A percentile compares a stretch with the other conserved stretches of the same genome.
These are phyloP conservation scores for Myopa tessellatipennis DNA, from an alignment of 2,888 invertebrate genomes.

Conservation along the genomic window DNA sequence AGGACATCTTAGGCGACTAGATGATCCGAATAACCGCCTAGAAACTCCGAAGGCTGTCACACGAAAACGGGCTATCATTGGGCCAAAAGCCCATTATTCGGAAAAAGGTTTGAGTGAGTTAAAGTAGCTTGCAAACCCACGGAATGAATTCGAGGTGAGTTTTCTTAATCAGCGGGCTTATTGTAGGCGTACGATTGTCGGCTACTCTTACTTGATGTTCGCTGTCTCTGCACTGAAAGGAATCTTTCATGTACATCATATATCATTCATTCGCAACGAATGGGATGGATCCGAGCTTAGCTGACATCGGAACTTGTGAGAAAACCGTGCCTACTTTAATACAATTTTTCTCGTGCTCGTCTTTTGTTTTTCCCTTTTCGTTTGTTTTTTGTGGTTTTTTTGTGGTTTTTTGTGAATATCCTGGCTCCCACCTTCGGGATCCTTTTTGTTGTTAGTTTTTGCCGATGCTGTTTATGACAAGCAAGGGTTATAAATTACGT, in stretches of 20 bases:
- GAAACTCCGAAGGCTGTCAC: too few relatives aligned
- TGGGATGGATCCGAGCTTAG: neutral
- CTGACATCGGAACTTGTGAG: neutral
- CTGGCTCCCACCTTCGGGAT: neutral
- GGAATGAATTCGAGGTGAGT: too few relatives aligned
- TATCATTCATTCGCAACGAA: neutral
- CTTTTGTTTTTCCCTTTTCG: neutral
- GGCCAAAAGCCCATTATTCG: too few relatives aligned
- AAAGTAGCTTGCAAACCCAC: too few relatives aligned
- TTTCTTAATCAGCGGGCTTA: too few relatives aligned
- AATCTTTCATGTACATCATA: neutral
- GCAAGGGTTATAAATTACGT: slow-evolving; percentile 63
- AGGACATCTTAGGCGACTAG: too few relatives aligned
- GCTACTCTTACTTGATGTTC: too few relatives aligned
- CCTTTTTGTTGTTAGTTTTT: neutral
- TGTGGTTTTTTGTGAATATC: neutral
- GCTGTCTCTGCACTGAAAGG: too few relatives aligned
- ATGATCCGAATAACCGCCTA: too few relatives aligned
- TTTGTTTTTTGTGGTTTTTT: neutral
- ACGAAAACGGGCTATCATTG: too few relatives aligned
- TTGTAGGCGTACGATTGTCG: too few relatives aligned
- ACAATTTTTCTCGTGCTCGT: neutral
- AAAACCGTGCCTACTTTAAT: neutral
- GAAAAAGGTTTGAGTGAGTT: too few relatives aligned
- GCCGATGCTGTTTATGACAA: slow-evolving; percentile 60